Evolutionary conservation across 2,113 vertebrate genomes (phyloP), one percentile per base, ranked within the genome.

Genomic region (Dendropsophus ebraccatus): DNA sequence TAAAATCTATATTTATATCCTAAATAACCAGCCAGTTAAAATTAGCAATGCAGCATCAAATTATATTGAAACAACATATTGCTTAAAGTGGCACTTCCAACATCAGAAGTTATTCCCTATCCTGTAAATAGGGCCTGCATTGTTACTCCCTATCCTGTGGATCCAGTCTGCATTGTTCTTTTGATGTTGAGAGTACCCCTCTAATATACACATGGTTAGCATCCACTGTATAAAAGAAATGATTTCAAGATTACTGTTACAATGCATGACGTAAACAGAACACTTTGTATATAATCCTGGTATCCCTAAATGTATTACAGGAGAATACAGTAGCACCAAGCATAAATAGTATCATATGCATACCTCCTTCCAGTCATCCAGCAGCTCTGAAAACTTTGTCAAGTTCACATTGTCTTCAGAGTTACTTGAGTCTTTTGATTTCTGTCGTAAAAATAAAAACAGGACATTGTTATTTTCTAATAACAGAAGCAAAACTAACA

Each of bases 341-440:
- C 8, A 75, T n/a, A 73, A 17, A 50, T 32, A 8, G 5, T 32
- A 2, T 77, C 16, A 70, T 77, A 12, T 54, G 17, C 78, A 47
- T 81, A 81, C 78, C 78, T 65, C 78, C 16, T 81, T 81, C 35
- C 56, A 81, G n/a, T n/a, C 23, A 28, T 81, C 56, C 54, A 81
- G 78, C 4, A 81, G 23, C 23, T 81, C 60, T 47, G 56, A 60
- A 65, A 81, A 81, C 13, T 28, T 10, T 11, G n/a, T n/a, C n/a
- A n/a, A n/a, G n/a, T n/a, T n/a, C n/a, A 9, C 23, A 47, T 16
- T 81, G 16, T 47, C n/a, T 28, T 81, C 58, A 28, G 37, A 45
- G 25, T 81, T 16, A 65, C 21, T 45, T 60, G 37, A 9, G 56
- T 81, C 78, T 47, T 81, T 47, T 37, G 23, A 28, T 0, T 47